A percentile compares a stretch with the other conserved stretches of the same genome.
These are phyloP conservation scores for Rhingia campestris DNA, from an alignment of 2,888 invertebrate genomes.

Conservation along the genomic window DNA sequence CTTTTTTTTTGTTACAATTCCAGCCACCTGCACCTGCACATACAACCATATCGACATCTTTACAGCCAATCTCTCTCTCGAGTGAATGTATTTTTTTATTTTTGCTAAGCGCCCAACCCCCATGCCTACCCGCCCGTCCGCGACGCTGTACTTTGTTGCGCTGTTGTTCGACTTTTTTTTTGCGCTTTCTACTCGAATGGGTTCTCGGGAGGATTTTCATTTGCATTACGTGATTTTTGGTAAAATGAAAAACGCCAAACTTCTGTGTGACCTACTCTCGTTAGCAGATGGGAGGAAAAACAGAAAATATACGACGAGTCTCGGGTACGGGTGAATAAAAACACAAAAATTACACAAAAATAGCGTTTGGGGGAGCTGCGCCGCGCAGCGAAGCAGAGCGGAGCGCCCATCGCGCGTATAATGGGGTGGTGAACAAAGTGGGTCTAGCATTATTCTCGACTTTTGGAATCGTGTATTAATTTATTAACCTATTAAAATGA, in stretches of 20 bases:
- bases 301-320: background rate
- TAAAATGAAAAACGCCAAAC: conserved; percentile 60
- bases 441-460: background rate
- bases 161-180: conserved; percentile 29
- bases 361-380: conserved; percentile 41
- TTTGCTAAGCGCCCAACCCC: background rate
- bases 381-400: background rate
- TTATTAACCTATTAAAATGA: background rate
- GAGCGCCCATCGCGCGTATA: background rate
- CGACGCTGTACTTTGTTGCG: conserved; percentile 41
- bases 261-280: conserved; percentile 58
- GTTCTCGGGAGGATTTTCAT: conserved; percentile 64
- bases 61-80: background rate
- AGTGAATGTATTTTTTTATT: too few relatives aligned
- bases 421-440: background rate
- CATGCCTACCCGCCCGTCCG: background rate
- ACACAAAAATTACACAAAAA: conserved; percentile 43
- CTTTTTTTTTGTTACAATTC: conserved; percentile 29
- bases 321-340: conserved; percentile 15
- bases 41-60: conserved; percentile 21
- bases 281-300: background rate
- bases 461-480: background rate
- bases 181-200: conserved; percentile 43
- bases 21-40: conserved; percentile 63
- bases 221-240: conserved; percentile 70